These are phyloP conservation scores for Nematostella vectensis DNA, from an alignment of 92 coral and sea anemone species.

Conservation along the genomic window DNA sequence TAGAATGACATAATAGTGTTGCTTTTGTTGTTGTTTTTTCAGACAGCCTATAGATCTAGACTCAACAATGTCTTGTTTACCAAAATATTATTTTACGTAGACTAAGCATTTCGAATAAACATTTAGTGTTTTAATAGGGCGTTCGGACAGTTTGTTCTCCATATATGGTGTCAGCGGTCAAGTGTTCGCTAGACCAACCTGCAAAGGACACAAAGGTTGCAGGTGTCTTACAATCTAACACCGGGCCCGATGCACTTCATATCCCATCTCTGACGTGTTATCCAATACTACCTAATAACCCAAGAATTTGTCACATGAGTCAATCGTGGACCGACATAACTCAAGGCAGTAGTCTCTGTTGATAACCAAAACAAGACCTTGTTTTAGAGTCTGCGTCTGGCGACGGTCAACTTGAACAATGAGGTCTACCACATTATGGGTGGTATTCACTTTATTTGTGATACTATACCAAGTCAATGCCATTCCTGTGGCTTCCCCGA, in stretches of 20 bases:
- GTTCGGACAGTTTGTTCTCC: no score
- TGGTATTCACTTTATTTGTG: conserved; percentile 50
- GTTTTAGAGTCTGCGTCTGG: conserved; percentile 1
- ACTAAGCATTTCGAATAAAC: no score
- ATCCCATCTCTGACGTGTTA: conserved; percentile 35
- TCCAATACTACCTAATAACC: conserved; percentile 56
- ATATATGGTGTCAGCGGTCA: conserved; percentile 24
- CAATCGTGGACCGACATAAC: conserved; percentile 20
- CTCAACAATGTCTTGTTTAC: no score
- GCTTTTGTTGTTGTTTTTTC: no score
- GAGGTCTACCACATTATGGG: conserved; percentile 62
- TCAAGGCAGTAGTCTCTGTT: conserved; percentile 6
- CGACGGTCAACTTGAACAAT: conserved; percentile 26
- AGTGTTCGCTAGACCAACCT: conserved; percentile 18
- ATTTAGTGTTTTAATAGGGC: no score
- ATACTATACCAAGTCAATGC: conserved; percentile 54
- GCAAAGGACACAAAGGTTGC: conserved; percentile 17
- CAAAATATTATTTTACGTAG: no score
- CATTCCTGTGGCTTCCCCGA: conserved; percentile 35
- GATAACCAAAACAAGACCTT: conserved; percentile 1
- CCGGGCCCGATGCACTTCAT: conserved; percentile 20
- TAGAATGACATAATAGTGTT: no score
- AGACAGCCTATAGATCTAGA: no score
- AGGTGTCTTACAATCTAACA: conserved; percentile 22
- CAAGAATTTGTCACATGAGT: conserved; percentile 64